phyloP scores from a whole-genome alignment of 92 coral and sea anemone species.

The Palythoa heliodiscus region DNA sequence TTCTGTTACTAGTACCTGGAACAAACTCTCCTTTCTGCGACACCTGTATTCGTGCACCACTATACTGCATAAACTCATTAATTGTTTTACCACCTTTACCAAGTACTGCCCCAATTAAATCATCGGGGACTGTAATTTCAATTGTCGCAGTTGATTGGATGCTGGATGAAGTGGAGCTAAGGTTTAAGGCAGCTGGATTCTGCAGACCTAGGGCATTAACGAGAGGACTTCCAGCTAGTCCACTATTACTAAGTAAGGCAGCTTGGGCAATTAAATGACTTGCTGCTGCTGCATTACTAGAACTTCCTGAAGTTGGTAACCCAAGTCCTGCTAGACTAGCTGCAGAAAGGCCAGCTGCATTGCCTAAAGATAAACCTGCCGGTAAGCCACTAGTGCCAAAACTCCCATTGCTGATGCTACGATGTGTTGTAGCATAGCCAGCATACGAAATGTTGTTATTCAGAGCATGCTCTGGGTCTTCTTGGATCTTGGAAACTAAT shows the following conservation, averaged over 20 bases:
- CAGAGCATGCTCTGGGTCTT: constrained; percentile 96
- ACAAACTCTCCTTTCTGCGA: constrained; percentile 98
- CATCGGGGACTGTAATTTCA: constrained; percentile 98
- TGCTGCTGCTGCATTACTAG: constrained; percentile 67
- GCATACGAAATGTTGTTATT: constrained; percentile 96
- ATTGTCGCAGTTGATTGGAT: constrained; percentile 95
- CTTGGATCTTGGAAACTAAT: constrained; percentile 90
- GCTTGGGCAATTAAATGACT: constrained; percentile 93
- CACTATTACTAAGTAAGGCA: constrained; percentile 85
- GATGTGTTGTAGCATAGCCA: constrained; percentile 53
- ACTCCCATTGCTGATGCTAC: constrained; percentile 58
- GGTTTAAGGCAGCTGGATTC: constrained; percentile 72
- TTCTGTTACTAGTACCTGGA: constrained; percentile 96
- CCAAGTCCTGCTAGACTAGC: constrained; percentile 90
- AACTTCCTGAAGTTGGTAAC: constrained; percentile 66
- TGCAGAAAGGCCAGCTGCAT: constrained; percentile 62
- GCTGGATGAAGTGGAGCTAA: constrained; percentile 68
- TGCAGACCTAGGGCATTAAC: constrained; percentile 73
- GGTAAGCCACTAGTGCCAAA: constrained; percentile 42
- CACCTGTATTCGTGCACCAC: constrained; percentile 94
- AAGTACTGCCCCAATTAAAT: constrained; percentile 90
- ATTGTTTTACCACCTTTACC: constrained; percentile 99
- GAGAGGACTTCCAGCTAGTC: constrained; percentile 70
- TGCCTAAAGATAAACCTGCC: constrained; percentile 38
- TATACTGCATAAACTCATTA: constrained; percentile 97